Conservation (phyloP, 30 jellyfish, hydroid and myxozoan species). For the Cassiopea andromeda region DNA sequence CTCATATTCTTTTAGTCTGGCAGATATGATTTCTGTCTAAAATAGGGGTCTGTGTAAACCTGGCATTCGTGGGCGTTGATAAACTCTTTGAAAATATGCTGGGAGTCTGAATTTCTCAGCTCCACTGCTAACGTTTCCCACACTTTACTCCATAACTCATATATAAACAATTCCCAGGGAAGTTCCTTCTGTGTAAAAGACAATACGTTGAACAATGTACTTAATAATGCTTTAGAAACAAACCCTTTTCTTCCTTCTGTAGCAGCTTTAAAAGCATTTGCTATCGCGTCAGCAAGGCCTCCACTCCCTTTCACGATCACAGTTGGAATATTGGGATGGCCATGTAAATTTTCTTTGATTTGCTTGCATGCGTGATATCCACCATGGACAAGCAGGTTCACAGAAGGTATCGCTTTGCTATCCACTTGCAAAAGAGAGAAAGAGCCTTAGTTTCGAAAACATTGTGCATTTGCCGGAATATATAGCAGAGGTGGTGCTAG, state of each 20-base stretch:
- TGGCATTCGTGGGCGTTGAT: too few relatives aligned
- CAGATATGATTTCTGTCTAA: too few relatives aligned
- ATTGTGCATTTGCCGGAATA: neutral
- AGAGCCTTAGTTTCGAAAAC: neutral
- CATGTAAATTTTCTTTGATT: constrained; percentile 9
- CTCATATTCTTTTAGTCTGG: too few relatives aligned
- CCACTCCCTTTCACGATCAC: constrained; percentile 42
- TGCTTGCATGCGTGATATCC: constrained; percentile 42
- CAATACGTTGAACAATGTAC: neutral
- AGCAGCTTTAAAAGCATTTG: neutral
- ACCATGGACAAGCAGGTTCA: constrained; percentile 17
- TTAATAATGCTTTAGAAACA: neutral
- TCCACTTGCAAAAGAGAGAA: neutral
- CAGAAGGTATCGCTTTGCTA: constrained; percentile 16
- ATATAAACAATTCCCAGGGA: neutral
- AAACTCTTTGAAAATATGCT: too few relatives aligned
- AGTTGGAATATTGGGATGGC: constrained; percentile 39
- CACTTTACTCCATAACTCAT: too few relatives aligned
- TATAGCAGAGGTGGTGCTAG: neutral
- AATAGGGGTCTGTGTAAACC: too few relatives aligned
- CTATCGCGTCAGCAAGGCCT: constrained; percentile 26
- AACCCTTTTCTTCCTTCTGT: constrained; percentile 34
- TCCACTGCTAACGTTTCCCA: too few relatives aligned
- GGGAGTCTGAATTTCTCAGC: too few relatives aligned
- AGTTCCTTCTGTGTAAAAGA: neutral